Evolutionary conservation across 2,888 invertebrate species (phyloP).

Genomic region (Aproaerema taeniolella): DNA sequence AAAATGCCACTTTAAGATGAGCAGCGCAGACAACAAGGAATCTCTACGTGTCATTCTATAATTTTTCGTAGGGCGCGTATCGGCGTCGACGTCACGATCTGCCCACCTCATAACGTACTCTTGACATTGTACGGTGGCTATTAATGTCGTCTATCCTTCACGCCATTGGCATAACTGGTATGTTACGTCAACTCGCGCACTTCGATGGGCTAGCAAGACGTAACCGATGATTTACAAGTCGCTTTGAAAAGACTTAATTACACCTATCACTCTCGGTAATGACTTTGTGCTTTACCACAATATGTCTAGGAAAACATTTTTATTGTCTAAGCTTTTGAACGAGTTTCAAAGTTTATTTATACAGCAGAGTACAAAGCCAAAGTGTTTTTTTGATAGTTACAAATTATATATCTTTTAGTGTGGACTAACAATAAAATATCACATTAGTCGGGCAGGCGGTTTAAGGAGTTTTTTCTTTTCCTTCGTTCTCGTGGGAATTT

Average conservation of each 20-base stretch:
- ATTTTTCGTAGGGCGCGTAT: slow-evolving; percentile 23
- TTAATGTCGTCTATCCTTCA: slow-evolving; percentile 37
- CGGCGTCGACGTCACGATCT: slow-evolving; percentile 10
- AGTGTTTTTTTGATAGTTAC: no score
- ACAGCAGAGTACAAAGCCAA: no score
- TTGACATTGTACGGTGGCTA: slow-evolving; percentile 60
- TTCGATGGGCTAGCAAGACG: slow-evolving; percentile 16
- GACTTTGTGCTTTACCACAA: neutral
- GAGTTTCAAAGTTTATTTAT: no score
- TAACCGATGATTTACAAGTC: slow-evolving; percentile 16
- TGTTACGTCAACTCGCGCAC: slow-evolving; percentile 39
- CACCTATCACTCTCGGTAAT: slow-evolving; percentile 6
- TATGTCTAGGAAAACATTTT: no score
- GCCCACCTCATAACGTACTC: slow-evolving; percentile 52
- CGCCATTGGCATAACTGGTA: slow-evolving; percentile 44
- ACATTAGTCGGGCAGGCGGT: no score
- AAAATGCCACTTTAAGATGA: slow-evolving; percentile 1
- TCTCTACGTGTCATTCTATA: no score
- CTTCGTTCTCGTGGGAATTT: no score
- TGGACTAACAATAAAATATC: no score
- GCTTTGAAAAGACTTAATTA: slow-evolving; percentile 8
- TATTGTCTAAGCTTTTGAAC: no score
- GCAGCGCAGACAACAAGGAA: no score
- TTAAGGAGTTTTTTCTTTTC: no score
- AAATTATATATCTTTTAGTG: no score